Evolutionary conservation across 1,140 invertebrate genomes (phyloP), one percentile per base, ranked within the genome.

Genomic region (Drosophila quadrilineata): DNA sequence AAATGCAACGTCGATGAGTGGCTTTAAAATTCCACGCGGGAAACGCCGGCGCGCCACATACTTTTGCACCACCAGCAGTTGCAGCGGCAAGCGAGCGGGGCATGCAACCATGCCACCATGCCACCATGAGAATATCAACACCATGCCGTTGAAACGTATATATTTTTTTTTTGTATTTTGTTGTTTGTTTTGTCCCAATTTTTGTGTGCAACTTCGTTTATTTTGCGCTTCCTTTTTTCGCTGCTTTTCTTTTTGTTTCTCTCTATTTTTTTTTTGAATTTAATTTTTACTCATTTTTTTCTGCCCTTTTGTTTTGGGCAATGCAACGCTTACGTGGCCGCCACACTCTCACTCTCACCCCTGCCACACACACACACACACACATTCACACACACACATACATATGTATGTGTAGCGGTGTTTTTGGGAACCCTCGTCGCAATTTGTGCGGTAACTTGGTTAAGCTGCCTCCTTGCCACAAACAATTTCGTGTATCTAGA

Each of bases 141-240:
- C 74, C 74, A 75, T 69, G 24, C 54, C 54, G 50, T 75, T 59
- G 36, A 56, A 67, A 64, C 58, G 48, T n/a, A n/a, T n/a, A n/a
- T n/a, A n/a, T n/a, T n/a, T n/a, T n/a, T n/a, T n/a, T n/a, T n/a
- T n/a, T n/a, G n/a, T n/a, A n/a, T n/a, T n/a, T n/a, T n/a, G n/a
- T n/a, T n/a, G n/a, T 58, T 77, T 77, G 50, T 80, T 79, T 80
- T 80, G 75, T 75, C 71, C 76, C 71, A 80, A 71, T 71, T 80
- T 80, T 59, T 72, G 29, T 67, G 58, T 52, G 36, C 40, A 53
- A 67, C 29, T 69, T 50, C 45, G 59, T 68, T 63, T 52, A 33
- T 59, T 52, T 45, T 67, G 33, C 43, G 41, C 62, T 58, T 58
- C 54, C 43, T 54, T 38, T 41, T 48, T 48, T 38, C 28, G 12